Percentiles rank a stretch among this genome's conserved stretches.
These are phyloP conservation scores for Drosophila sproati DNA, from an alignment of 1,140 invertebrate genomes.

Conservation along the genomic window DNA sequence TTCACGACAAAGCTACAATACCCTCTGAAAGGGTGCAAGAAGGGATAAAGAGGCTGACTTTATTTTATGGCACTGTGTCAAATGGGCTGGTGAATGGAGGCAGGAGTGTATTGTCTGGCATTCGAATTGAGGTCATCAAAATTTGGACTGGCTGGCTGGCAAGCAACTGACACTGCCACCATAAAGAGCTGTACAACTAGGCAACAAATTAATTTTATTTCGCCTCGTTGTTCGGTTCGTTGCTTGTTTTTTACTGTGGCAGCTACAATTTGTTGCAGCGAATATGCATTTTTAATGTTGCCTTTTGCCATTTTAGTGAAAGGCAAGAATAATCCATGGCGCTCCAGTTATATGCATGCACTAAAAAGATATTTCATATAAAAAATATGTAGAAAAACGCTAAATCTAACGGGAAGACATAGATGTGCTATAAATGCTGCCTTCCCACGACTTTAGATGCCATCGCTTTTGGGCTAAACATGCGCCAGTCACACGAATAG, in stretches of 20 bases:
- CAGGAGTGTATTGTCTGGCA: slow-evolving; percentile 22
- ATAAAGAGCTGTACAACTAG: neutral
- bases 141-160: slow-evolving; percentile 7
- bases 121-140: slow-evolving; percentile 54
- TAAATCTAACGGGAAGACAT: slow-evolving; percentile 62
- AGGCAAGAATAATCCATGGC: slow-evolving; percentile 32
- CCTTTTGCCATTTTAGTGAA: slow-evolving; percentile 21
- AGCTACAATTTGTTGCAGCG: slow-evolving; percentile 9
- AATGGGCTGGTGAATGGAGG: neutral
- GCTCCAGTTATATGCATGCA: slow-evolving; percentile 52
- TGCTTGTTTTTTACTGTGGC: neutral
- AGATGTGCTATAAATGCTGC: slow-evolving; percentile 34
- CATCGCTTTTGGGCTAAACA: slow-evolving; percentile 57
- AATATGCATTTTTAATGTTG: slow-evolving; percentile 34
- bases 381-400: slow-evolving; percentile 41
- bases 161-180: slow-evolving; percentile 30
- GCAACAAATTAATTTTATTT: slow-evolving; percentile 58
- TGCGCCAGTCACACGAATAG: slow-evolving; percentile 58
- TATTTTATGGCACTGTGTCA: slow-evolving; percentile 9
- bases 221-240: slow-evolving; percentile 3
- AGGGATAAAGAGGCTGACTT: neutral
- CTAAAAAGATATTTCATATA: slow-evolving; percentile 62
- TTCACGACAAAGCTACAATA: too few relatives aligned
- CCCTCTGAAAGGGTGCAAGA: neutral
- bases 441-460: slow-evolving; percentile 14